These are phyloP conservation scores for Aricia artaxerxes DNA, from an alignment of 2,888 invertebrate species.

Conservation along the genomic window DNA sequence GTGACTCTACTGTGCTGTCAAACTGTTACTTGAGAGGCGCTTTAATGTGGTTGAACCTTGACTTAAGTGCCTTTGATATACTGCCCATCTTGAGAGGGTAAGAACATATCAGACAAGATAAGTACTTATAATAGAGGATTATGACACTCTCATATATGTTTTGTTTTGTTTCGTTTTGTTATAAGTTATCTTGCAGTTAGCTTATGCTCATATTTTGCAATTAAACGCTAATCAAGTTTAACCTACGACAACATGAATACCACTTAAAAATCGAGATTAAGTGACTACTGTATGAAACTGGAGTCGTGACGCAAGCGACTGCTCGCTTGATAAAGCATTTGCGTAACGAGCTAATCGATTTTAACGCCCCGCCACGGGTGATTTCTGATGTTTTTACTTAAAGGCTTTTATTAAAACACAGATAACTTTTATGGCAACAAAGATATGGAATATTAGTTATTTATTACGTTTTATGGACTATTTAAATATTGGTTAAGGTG, in stretches of 20 bases:
- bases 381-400: slow-evolving; percentile 48
- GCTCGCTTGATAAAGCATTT: slow-evolving; percentile 71
- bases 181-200: not conserved
- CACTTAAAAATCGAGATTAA: slow-evolving; percentile 55
- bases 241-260: slow-evolving; percentile 11
- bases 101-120: too few relatives aligned
- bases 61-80: too few relatives aligned
- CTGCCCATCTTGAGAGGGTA: too few relatives aligned
- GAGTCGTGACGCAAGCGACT: slow-evolving; percentile 59
- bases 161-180: too few relatives aligned
- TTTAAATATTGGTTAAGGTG: not conserved
- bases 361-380: slow-evolving; percentile 65
- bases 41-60: too few relatives aligned
- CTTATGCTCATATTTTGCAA: not conserved
- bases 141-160: too few relatives aligned
- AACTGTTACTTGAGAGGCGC: too few relatives aligned
- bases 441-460: not conserved
- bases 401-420: slow-evolving; percentile 4
- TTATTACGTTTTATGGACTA: not conserved
- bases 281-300: slow-evolving; percentile 50
- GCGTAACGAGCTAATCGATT: slow-evolving; percentile 76
- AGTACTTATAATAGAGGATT: too few relatives aligned
- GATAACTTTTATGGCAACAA: slow-evolving; percentile 4
- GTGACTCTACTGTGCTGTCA: too few relatives aligned
- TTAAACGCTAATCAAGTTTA: not conserved